Conservation (phyloP, 2,113 vertebrate species). For the Silurus glanis region DNA sequence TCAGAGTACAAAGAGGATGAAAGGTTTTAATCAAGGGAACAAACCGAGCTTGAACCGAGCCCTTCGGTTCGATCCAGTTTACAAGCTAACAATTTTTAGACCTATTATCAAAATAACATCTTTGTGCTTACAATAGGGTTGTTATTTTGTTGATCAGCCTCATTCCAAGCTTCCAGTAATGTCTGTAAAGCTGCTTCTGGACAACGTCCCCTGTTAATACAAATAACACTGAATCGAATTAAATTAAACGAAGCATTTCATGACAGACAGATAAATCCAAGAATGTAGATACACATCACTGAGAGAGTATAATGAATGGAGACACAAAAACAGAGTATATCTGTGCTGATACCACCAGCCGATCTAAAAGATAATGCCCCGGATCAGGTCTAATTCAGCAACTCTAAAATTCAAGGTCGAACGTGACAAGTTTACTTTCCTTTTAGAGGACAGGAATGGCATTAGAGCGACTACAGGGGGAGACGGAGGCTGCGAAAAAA, state of each 20-base stretch:
- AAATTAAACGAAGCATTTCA: not conserved
- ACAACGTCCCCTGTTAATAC: no score
- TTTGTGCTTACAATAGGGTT: not conserved
- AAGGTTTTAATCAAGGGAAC: not conserved
- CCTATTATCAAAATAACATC: no score
- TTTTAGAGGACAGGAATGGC: constrained; percentile 9
- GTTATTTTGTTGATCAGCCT: not conserved
- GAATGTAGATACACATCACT: not conserved
- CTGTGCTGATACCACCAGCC: constrained; percentile 3
- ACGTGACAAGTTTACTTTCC: constrained; percentile 6
- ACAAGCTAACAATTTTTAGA: no score
- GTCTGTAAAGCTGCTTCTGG: no score
- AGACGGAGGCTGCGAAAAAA: constrained; percentile 3
- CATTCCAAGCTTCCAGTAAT: not conserved
- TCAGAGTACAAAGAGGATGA: not conserved
- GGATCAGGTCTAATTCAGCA: constrained; percentile 29
- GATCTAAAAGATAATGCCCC: constrained; percentile 41
- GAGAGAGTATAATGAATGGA: not conserved
- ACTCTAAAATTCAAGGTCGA: constrained; percentile 32
- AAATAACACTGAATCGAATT: no score
- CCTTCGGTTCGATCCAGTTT: no score
- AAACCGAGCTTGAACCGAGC: not conserved
- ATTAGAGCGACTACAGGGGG: not conserved
- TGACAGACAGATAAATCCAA: not conserved
- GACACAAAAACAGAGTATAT: not conserved